A percentile compares a stretch with the other conserved stretches of the same genome.
Evolutionary conservation across 2,888 invertebrate genomes (phyloP).

Genomic region (Mamestra brassicae): DNA sequence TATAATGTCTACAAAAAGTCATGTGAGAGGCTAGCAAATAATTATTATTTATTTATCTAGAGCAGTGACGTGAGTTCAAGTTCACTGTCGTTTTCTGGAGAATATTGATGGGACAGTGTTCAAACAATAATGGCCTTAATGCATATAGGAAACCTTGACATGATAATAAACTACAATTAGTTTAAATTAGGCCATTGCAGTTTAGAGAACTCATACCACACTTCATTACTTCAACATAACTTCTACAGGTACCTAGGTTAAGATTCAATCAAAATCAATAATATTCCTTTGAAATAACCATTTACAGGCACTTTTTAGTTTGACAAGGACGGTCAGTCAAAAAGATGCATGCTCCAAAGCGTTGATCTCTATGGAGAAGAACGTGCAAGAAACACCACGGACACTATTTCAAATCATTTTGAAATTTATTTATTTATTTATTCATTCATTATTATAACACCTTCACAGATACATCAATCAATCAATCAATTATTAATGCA

Average conservation of each 20-base stretch:
- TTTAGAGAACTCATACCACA: not conserved
- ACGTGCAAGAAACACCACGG: too few species aligned
- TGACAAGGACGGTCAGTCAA: too few species aligned
- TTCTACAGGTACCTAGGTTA: not conserved
- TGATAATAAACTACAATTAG: not conserved
- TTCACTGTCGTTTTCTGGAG: constrained; percentile 13
- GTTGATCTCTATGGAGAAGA: too few species aligned
- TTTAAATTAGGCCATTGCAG: not conserved
- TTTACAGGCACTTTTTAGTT: too few species aligned
- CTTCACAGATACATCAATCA: too few species aligned
- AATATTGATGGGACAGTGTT: constrained; percentile 15
- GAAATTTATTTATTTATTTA: too few species aligned
- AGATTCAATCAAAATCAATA: too few species aligned
- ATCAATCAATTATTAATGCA: not conserved
- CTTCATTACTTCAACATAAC: not conserved
- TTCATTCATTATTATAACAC: too few species aligned
- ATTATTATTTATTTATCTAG: constrained; percentile 25
- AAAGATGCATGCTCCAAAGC: too few species aligned
- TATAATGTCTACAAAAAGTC: constrained; percentile 34
- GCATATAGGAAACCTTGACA: not conserved
- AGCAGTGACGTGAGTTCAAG: constrained; percentile 31
- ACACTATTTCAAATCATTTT: too few species aligned
- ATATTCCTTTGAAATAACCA: too few species aligned
- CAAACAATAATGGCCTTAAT: not conserved
- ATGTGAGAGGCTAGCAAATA: constrained; percentile 51